phyloP scores from a whole-genome alignment of 1,140 invertebrate genomes.

The Leptopilina clavipes region DNA sequence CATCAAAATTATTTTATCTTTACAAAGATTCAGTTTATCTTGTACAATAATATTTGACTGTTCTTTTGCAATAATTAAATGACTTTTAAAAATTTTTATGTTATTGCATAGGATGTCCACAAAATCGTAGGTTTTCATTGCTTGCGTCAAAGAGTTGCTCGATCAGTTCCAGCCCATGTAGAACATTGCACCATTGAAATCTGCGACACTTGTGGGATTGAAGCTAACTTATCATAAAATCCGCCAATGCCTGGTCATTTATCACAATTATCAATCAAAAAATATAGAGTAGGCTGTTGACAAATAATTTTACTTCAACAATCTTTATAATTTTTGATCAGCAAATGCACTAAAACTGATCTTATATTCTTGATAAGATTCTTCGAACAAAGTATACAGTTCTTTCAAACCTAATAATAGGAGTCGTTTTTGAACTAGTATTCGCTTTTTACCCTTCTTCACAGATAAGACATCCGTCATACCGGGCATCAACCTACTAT shows the following conservation, averaged over 20 bases:
- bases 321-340: conserved; percentile 37
- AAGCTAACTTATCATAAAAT: no score
- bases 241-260: no score
- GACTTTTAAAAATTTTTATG: conserved; percentile 22
- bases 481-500: conserved; percentile 5
- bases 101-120: not conserved
- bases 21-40: not conserved
- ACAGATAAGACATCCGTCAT: conserved; percentile 13
- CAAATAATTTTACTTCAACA: conserved; percentile 34
- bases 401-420: conserved; percentile 17
- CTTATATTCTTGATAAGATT: conserved; percentile 14
- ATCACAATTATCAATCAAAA: not conserved
- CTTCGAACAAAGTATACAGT: not conserved
- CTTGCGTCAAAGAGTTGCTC: no score
- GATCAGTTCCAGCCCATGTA: no score
- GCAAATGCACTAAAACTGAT: conserved; percentile 44
- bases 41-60: conserved; percentile 36
- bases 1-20: not conserved
- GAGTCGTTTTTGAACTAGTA: conserved; percentile 28
- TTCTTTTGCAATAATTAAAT: conserved; percentile 55
- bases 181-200: not conserved
- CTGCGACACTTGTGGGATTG: no score
- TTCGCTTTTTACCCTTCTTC: not conserved
- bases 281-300: conserved; percentile 10
- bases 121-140: not conserved